These are phyloP conservation scores for Saguinus midas DNA, from an alignment of 2,113 vertebrate genomes.

Conservation along the genomic window DNA sequence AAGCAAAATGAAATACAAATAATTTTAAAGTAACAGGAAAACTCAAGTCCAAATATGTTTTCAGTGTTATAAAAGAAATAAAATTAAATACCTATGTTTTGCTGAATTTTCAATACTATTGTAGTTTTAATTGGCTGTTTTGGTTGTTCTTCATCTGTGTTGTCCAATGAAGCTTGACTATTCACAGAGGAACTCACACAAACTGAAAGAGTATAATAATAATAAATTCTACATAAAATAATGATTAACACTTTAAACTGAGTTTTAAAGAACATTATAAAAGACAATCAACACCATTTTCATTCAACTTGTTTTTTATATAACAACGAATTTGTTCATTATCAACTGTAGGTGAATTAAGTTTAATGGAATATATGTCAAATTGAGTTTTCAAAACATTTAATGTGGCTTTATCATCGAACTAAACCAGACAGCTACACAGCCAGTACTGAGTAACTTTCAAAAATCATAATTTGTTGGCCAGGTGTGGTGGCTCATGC, in stretches of 20 bases:
- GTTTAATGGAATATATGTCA: neutral
- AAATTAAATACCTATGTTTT: slow-evolving; percentile 83
- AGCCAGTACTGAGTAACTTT: neutral
- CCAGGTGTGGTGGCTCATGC: too few relatives aligned
- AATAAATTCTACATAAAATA: slow-evolving; percentile 24
- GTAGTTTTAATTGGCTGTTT: slow-evolving; percentile 77
- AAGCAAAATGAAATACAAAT: slow-evolving; percentile 45
- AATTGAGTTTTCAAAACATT: neutral
- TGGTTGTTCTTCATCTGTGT: slow-evolving; percentile 51
- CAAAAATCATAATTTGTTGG: neutral
- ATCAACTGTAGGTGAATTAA: neutral
- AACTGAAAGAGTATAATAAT: slow-evolving; percentile 71
- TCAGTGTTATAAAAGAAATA: slow-evolving; percentile 21
- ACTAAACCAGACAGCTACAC: neutral
- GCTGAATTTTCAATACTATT: slow-evolving; percentile 80
- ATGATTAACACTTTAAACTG: slow-evolving; percentile 10
- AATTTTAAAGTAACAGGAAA: slow-evolving; percentile 54
- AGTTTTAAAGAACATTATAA: slow-evolving; percentile 35
- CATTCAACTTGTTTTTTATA: neutral
- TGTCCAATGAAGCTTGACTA: slow-evolving; percentile 52
- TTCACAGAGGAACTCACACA: slow-evolving; percentile 66
- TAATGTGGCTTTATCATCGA: neutral
- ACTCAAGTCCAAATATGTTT: slow-evolving; percentile 27
- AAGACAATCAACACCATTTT: neutral
- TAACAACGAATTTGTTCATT: neutral